Evolutionary conservation across 2,888 invertebrate species (phyloP).

Genomic region (Helicoverpa assulta): DNA sequence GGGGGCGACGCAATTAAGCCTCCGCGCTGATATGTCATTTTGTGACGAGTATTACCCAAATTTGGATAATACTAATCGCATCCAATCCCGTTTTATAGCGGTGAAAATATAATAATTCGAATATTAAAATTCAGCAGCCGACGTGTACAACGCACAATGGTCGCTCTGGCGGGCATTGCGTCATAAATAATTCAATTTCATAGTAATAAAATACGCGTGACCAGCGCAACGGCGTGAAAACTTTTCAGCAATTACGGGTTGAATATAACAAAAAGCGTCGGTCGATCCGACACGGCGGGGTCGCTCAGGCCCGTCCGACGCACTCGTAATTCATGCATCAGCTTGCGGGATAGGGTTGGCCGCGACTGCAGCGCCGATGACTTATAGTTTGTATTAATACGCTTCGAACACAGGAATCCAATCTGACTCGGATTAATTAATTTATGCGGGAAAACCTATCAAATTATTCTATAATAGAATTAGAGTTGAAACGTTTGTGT

Average conservation of each 20-base stretch:
- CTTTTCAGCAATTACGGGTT: constrained; percentile 90
- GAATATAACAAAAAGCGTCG: constrained; percentile 88
- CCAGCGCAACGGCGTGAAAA: constrained; percentile 88
- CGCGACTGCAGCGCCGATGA: constrained; percentile 82
- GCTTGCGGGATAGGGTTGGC: constrained; percentile 86
- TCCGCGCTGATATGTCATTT: constrained; percentile 87
- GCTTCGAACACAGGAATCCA: constrained; percentile 82
- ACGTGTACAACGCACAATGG: constrained; percentile 82
- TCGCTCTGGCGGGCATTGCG: constrained; percentile 80
- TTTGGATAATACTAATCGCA: constrained; percentile 79
- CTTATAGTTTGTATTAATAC: constrained; percentile 87
- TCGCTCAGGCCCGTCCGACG: constrained; percentile 73
- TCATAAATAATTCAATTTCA: constrained; percentile 90
- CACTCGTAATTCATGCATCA: constrained; percentile 86
- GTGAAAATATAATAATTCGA: constrained; percentile 81
- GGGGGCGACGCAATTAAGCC: constrained; percentile 88
- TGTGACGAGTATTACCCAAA: constrained; percentile 78
- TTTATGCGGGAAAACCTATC: constrained; percentile 70
- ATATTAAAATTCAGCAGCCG: constrained; percentile 88
- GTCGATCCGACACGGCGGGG: constrained; percentile 75
- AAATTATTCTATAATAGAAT: constrained; percentile 62
- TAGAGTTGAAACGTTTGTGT: constrained; percentile 37
- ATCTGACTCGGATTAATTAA: constrained; percentile 83
- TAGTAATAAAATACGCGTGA: constrained; percentile 90
- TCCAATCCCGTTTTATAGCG: constrained; percentile 67